phyloP scores from a whole-genome alignment of 1,140 invertebrate genomes.

The Achroia grisella region DNA sequence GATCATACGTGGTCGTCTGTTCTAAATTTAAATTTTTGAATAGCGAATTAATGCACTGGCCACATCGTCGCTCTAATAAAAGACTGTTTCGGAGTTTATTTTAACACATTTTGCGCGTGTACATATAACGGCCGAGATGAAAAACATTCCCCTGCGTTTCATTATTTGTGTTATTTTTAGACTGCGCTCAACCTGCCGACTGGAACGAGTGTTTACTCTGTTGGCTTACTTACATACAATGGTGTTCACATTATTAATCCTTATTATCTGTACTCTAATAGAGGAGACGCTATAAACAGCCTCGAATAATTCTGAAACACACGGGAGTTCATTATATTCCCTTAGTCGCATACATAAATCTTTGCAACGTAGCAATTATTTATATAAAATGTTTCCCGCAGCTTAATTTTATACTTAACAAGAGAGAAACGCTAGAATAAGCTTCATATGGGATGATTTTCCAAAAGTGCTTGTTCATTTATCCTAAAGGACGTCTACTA shows the following conservation, averaged over 20 bases:
- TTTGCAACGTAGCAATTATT: slow-evolving; percentile 35
- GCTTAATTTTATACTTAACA: too few species aligned
- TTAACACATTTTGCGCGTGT: slow-evolving; percentile 71
- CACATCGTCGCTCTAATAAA: slow-evolving; percentile 67
- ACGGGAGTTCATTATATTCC: neutral
- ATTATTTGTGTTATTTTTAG: slow-evolving; percentile 71
- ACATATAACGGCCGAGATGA: slow-evolving; percentile 59
- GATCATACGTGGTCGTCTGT: slow-evolving; percentile 44
- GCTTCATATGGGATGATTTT: too few species aligned
- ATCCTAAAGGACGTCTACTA: too few species aligned
- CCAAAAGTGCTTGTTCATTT: too few species aligned
- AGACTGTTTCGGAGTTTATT: slow-evolving; percentile 69
- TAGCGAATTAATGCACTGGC: slow-evolving; percentile 64
- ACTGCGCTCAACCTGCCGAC: slow-evolving; percentile 59
- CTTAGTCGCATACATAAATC: slow-evolving; percentile 16
- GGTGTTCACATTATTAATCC: slow-evolving; percentile 55
- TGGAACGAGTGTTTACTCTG: slow-evolving; percentile 61
- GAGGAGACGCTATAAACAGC: slow-evolving; percentile 4
- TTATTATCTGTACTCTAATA: slow-evolving; percentile 21
- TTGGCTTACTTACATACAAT: slow-evolving; percentile 60
- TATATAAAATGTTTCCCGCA: slow-evolving; percentile 31
- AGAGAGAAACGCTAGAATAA: too few species aligned
- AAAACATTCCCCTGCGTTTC: slow-evolving; percentile 71
- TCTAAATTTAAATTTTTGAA: slow-evolving; percentile 53
- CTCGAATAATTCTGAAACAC: neutral